These are phyloP conservation scores for Drosophila ambigua DNA, from an alignment of 1,140 invertebrate species.

Conservation along the genomic window DNA sequence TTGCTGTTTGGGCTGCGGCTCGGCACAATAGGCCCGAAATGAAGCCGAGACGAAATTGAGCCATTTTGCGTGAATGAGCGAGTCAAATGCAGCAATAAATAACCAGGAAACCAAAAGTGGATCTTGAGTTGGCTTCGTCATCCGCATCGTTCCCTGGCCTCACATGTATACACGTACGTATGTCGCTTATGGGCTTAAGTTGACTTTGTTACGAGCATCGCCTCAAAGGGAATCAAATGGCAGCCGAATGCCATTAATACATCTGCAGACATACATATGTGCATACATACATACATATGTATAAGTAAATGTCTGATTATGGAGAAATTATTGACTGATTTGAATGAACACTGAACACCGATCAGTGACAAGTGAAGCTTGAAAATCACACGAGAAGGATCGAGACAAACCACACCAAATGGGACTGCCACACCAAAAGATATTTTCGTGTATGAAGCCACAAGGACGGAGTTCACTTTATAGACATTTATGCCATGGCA, in stretches of 20 bases:
- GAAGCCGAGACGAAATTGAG: slow-evolving; percentile 62
- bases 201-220: slow-evolving; percentile 18
- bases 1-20: slow-evolving; percentile 41
- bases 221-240: slow-evolving; percentile 37
- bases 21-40: background rate
- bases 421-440: no score
- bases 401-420: no score
- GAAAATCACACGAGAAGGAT: no score
- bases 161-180: background rate
- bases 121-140: slow-evolving; percentile 28
- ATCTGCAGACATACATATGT: no score
- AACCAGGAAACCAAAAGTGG: slow-evolving; percentile 42
- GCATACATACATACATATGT: no score
- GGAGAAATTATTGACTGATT: no score
- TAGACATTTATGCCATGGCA: background rate
- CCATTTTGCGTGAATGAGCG: slow-evolving; percentile 42
- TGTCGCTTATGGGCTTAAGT: slow-evolving; percentile 33
- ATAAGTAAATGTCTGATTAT: no score
- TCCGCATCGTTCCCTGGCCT: background rate
- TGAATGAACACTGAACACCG: no score
- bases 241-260: slow-evolving; percentile 1
- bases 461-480: no score
- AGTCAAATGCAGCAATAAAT: slow-evolving; percentile 61
- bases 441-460: no score
- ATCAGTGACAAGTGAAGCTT: no score